Evolutionary conservation across 2,888 invertebrate species (phyloP).

Genomic region (Strigamia maritima): DNA sequence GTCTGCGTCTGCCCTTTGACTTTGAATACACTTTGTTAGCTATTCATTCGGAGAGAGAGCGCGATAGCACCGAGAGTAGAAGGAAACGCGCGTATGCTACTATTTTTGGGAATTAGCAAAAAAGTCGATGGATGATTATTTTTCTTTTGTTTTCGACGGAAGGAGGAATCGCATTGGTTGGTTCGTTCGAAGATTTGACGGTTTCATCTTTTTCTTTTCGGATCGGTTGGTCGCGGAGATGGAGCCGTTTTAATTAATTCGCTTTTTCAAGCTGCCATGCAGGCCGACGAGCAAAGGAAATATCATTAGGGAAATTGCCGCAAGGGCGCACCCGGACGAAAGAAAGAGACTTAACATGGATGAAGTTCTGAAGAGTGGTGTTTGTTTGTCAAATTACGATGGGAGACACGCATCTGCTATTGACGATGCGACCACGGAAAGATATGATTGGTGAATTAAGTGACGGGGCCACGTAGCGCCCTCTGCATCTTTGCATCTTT

Average conservation of each 20-base stretch:
- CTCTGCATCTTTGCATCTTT: neutral
- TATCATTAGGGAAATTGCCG: slow-evolving; percentile 5
- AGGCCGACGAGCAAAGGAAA: slow-evolving; percentile 23
- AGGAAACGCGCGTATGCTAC: too few relatives aligned
- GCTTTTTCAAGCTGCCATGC: neutral
- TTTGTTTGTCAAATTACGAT: slow-evolving; percentile 12
- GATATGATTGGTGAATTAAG: neutral
- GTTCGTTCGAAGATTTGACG: neutral
- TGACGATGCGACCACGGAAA: neutral
- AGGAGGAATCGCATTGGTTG: neutral
- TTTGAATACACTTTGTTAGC: neutral
- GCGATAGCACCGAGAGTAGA: too few relatives aligned
- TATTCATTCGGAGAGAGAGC: neutral
- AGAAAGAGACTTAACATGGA: neutral
- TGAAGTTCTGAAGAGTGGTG: neutral
- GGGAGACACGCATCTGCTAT: neutral
- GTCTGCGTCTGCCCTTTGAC: neutral
- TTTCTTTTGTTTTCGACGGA: neutral
- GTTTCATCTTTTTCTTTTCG: slow-evolving; percentile 7
- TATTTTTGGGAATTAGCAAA: neutral
- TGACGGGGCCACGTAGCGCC: neutral
- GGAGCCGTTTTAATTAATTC: neutral
- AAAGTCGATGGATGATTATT: neutral
- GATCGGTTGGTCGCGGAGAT: neutral
- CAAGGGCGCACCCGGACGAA: neutral